These are phyloP conservation scores for Tragelaphus imberbis DNA, from an alignment of 2,113 vertebrate genomes.

Conservation along the genomic window DNA sequence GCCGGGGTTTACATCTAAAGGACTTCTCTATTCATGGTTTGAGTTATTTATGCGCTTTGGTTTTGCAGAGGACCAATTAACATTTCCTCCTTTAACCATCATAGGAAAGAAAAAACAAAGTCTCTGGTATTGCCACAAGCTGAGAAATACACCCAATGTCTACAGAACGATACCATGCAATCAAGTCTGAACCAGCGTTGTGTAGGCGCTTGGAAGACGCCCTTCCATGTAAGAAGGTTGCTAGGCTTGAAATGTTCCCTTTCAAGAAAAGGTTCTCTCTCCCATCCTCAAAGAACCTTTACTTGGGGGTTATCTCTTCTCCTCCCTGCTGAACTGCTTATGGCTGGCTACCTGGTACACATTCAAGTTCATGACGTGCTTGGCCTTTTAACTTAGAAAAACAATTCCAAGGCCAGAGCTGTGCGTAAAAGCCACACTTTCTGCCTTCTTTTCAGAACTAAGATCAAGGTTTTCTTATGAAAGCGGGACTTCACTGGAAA, in stretches of 20 bases:
- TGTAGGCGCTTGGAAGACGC: neutral
- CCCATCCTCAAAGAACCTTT: neutral
- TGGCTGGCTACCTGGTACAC: neutral
- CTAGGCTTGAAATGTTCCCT: neutral
- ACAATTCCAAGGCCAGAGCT: neutral
- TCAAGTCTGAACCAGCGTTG: neutral
- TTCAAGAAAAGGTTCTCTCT: neutral
- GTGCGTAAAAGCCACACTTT: neutral
- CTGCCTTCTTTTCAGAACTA: neutral
- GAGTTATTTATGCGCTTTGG: neutral
- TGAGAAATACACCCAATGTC: neutral
- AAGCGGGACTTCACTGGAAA: neutral
- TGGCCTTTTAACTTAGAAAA: neutral
- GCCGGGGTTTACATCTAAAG: neutral
- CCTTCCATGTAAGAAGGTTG: neutral
- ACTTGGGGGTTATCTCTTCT: neutral
- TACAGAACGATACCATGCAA: neutral
- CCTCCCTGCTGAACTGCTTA: neutral
- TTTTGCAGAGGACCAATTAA: neutral
- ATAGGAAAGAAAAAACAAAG: neutral
- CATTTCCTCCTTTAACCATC: neutral
- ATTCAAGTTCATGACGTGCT: neutral
- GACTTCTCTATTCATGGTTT: neutral
- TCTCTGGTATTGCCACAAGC: neutral
- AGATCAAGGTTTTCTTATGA: neutral